Evolutionary conservation across 2,797 vertebrate species (phyloP).

Genomic region (Hafferia zeledoni): DNA sequence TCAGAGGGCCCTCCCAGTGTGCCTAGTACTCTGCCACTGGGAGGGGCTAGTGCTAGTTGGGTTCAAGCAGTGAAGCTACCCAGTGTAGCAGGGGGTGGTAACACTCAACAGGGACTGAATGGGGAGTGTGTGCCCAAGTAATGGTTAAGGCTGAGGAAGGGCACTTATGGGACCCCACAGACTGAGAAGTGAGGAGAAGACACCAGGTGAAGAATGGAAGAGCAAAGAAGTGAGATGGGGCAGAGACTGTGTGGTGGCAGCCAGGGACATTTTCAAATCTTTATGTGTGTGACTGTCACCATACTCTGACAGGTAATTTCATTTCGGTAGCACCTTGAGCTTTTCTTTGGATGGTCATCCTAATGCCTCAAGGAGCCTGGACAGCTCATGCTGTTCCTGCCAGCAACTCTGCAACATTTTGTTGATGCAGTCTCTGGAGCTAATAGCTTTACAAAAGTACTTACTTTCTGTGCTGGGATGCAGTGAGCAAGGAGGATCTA

Average conservation of each 20-base stretch:
- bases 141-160: background rate
- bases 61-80: background rate
- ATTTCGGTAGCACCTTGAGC: background rate
- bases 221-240: background rate
- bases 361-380: background rate
- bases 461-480: background rate
- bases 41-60: background rate
- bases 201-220: background rate
- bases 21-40: background rate
- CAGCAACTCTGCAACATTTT: background rate
- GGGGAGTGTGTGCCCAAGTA: background rate
- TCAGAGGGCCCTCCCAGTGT: background rate
- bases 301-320: fast-evolving
- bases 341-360: background rate
- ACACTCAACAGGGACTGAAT: background rate
- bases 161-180: fast-evolving
- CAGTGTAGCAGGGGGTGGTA: background rate
- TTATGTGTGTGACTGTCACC: background rate
- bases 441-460: background rate
- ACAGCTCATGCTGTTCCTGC: background rate
- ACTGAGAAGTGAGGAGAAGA: background rate
- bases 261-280: background rate
- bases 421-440: background rate
- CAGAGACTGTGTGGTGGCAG: background rate
- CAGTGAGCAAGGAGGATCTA: background rate